Conservation (phyloP, 1,140 invertebrate species). For the Anastrepha ludens region DNA sequence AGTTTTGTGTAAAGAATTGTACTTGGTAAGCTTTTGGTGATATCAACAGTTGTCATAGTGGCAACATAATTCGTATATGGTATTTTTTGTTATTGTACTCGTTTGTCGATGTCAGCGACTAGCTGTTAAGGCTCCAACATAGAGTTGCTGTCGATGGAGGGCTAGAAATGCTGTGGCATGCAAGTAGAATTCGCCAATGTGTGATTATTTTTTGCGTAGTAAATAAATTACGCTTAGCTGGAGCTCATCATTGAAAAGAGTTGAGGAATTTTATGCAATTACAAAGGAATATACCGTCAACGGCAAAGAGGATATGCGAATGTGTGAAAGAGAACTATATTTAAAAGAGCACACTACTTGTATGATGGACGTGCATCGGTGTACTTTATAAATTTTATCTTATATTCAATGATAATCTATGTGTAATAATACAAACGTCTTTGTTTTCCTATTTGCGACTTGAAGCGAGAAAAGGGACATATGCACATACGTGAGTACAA, state of each 20-base stretch:
- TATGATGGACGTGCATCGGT: too few species aligned
- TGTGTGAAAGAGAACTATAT: too few species aligned
- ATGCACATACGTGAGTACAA: too few species aligned
- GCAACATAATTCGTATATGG: neutral
- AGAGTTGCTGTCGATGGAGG: neutral
- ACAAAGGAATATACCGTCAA: neutral
- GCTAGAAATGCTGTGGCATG: neutral
- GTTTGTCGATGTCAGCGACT: conserved; percentile 5
- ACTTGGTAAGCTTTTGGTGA: neutral
- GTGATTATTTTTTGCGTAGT: conserved; percentile 37
- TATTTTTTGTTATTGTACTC: conserved; percentile 21
- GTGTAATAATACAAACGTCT: too few species aligned
- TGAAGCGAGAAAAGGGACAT: too few species aligned
- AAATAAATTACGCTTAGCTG: conserved; percentile 44
- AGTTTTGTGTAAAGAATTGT: neutral
- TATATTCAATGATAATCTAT: too few species aligned
- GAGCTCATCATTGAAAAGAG: neutral
- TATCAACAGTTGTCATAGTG: conserved; percentile 30
- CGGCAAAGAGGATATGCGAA: neutral
- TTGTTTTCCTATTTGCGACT: too few species aligned
- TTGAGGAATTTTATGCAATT: conserved; percentile 1
- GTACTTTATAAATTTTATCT: too few species aligned
- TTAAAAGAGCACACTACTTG: too few species aligned
- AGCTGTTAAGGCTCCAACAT: conserved; percentile 12
- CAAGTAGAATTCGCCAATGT: neutral